A percentile compares a stretch with the other conserved stretches of the same genome.
phyloP scores from a whole-genome alignment of 37 sponge, comb jelly and placozoan genomes.

The Beroe forskalii region DNA sequence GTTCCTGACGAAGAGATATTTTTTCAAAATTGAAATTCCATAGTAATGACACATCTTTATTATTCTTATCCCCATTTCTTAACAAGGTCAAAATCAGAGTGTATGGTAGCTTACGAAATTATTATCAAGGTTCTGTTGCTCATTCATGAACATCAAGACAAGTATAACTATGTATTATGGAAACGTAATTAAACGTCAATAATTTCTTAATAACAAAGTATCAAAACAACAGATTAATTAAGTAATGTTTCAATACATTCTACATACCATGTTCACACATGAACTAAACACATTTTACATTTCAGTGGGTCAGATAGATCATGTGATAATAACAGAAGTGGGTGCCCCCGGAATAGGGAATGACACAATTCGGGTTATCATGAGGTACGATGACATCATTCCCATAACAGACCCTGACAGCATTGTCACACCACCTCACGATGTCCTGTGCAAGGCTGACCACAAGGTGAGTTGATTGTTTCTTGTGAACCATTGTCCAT shows the following conservation, averaged over 20 bases:
- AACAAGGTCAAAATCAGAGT: too few species aligned
- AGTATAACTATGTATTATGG: background rate
- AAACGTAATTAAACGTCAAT: background rate
- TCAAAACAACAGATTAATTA: background rate
- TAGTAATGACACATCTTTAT: too few species aligned
- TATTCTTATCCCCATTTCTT: too few species aligned
- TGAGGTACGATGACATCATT: background rate
- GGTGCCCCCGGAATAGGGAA: background rate
- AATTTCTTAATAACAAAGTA: background rate
- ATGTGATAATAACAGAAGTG: background rate
- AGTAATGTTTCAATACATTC: too few species aligned
- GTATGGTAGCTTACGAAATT: too few species aligned
- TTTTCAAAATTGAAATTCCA: too few species aligned
- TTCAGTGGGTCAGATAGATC: slow-evolving; percentile 23
- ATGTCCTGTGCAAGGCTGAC: slow-evolving; percentile 20
- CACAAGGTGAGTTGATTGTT: background rate
- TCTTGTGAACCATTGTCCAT: background rate
- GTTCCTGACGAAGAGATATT: too few species aligned
- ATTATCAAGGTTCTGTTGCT: background rate
- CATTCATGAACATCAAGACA: background rate
- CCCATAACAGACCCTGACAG: background rate
- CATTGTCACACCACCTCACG: slow-evolving; percentile 1
- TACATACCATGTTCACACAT: too few species aligned
- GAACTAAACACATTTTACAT: background rate
- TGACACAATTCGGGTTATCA: background rate